These are phyloP conservation scores for Arrhopalites spinosus DNA, from an alignment of 2,888 invertebrate genomes.

Conservation along the genomic window DNA sequence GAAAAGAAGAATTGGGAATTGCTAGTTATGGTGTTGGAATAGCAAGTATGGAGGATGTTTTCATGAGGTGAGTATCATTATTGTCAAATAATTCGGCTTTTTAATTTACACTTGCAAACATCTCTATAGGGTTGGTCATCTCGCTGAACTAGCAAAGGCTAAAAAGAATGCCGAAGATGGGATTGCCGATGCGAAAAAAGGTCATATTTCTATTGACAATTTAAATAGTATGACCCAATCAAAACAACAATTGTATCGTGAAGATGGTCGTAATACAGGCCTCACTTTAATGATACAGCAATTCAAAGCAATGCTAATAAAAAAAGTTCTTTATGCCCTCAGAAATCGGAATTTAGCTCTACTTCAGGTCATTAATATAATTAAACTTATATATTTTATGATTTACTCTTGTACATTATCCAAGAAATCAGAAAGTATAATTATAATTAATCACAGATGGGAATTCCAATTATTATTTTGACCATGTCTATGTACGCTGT, in stretches of 20 bases:
- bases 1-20: slow-evolving; percentile 67
- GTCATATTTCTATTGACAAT: not conserved
- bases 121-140: not conserved
- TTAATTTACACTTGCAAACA: too few species aligned
- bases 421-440: too few species aligned
- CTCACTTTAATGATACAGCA: slow-evolving; percentile 59
- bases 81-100: not conserved
- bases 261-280: slow-evolving; percentile 34
- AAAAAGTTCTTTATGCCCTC: slow-evolving; percentile 59
- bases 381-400: too few species aligned
- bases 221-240: not conserved
- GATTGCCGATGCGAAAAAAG: not conserved
- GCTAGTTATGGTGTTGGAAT: slow-evolving; percentile 81
- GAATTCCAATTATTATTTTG: slow-evolving; percentile 71
- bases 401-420: too few species aligned
- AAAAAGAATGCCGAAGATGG: not conserved
- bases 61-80: slow-evolving; percentile 58
- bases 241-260: not conserved
- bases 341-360: slow-evolving; percentile 60
- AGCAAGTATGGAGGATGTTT: slow-evolving; percentile 88
- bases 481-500: slow-evolving; percentile 65
- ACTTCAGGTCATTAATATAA: slow-evolving; percentile 63
- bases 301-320: slow-evolving; percentile 61
- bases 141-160: not conserved
- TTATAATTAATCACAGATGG: slow-evolving; percentile 63